Evolutionary conservation across 2,888 invertebrate genomes (phyloP).

Genomic region (Himalopsyche kuldschensis): DNA sequence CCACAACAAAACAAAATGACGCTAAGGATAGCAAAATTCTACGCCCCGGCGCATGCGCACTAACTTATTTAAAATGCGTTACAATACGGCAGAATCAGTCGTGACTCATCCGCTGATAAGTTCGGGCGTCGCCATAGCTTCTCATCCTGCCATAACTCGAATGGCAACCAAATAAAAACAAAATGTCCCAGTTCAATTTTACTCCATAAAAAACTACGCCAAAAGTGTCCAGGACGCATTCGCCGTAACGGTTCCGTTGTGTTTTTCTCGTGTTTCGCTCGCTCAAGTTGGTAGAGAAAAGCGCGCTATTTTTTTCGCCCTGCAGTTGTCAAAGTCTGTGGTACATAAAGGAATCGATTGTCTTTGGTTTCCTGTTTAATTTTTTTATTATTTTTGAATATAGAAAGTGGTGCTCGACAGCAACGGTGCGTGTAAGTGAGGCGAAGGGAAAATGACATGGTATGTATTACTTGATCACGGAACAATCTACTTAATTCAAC

Average conservation of each 20-base stretch:
- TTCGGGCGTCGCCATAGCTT: conserved; percentile 10
- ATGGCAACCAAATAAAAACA: conserved; percentile 23
- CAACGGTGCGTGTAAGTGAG: conserved; percentile 14
- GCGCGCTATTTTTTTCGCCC: conserved; percentile 22
- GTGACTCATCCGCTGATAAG: conserved; percentile 19
- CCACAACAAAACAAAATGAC: conserved; percentile 20
- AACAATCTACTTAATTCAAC: too few species aligned
- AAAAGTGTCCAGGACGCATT: conserved; percentile 11
- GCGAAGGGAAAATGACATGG: conserved; percentile 27
- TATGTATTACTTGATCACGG: not conserved
- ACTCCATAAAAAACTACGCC: not conserved
- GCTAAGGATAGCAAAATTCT: conserved; percentile 24
- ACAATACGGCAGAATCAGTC: conserved; percentile 35
- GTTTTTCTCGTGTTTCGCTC: not conserved
- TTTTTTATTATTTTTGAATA: conserved; percentile 13
- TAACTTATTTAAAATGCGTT: conserved; percentile 26
- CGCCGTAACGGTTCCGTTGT: not conserved
- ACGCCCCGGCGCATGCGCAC: conserved; percentile 23
- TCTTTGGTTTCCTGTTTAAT: conserved; percentile 11
- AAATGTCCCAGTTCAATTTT: conserved; percentile 1
- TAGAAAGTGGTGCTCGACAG: conserved; percentile 6
- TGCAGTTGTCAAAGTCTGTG: conserved; percentile 28
- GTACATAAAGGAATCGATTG: conserved; percentile 21
- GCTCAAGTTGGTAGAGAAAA: conserved; percentile 19
- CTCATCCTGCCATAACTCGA: conserved; percentile 8